phyloP scores from a whole-genome alignment of 2,888 invertebrate genomes.

The Eledona agricola region DNA sequence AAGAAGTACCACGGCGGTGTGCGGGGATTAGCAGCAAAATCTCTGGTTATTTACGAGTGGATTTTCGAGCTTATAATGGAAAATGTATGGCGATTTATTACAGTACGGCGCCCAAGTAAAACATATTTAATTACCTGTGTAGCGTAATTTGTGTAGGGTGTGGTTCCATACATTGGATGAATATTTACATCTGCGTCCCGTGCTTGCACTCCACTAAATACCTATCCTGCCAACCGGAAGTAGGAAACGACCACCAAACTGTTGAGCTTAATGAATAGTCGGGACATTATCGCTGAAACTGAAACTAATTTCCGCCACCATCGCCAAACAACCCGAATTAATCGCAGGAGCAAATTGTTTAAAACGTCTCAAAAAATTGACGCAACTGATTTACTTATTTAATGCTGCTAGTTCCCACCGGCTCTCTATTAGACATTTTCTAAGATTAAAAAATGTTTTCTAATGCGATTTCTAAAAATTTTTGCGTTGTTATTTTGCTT shows the following conservation, averaged over 20 bases:
- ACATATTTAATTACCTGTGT: constrained; percentile 51
- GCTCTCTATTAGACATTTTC: too few relatives aligned
- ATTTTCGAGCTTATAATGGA: constrained; percentile 40
- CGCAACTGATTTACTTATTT: too few relatives aligned
- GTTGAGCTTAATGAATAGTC: constrained; percentile 54
- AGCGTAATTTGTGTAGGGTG: constrained; percentile 46
- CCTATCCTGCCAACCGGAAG: constrained; percentile 47
- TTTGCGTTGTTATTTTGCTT: too few relatives aligned
- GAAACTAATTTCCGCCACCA: constrained; percentile 55
- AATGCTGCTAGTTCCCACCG: too few relatives aligned
- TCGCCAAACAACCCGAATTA: too few relatives aligned
- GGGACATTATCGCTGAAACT: constrained; percentile 53
- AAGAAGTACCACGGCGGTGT: not conserved
- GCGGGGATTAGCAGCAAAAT: constrained; percentile 30
- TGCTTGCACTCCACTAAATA: constrained; percentile 47
- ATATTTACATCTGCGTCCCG: constrained; percentile 50
- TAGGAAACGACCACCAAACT: constrained; percentile 47
- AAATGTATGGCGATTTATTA: constrained; percentile 40
- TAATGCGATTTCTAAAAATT: too few relatives aligned
- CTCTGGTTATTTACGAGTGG: constrained; percentile 42
- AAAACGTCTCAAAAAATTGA: too few relatives aligned
- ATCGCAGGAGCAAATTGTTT: too few relatives aligned
- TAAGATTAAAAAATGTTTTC: too few relatives aligned
- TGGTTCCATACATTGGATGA: constrained; percentile 46
- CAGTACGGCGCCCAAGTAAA: constrained; percentile 44